Evolutionary conservation across 1,140 invertebrate species (phyloP).

Genomic region (Ooceraea biroi): DNA sequence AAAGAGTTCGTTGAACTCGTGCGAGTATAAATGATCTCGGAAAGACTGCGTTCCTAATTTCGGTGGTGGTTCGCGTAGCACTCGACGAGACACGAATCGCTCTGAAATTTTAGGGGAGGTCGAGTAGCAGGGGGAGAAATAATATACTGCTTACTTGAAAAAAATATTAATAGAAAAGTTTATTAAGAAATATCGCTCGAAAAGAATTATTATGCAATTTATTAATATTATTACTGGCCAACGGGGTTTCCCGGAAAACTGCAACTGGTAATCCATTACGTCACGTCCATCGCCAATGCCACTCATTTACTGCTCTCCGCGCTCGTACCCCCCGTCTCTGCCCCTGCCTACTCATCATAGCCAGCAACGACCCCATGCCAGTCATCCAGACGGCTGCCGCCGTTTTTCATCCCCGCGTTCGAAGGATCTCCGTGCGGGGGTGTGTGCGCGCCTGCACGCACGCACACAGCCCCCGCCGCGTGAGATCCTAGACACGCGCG

Average conservation of each 20-base stretch:
- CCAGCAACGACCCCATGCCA: slow-evolving; percentile 53
- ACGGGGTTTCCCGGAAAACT: slow-evolving; percentile 52
- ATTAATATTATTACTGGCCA: no score
- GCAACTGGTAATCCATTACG: slow-evolving; percentile 68
- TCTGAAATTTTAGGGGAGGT: neutral
- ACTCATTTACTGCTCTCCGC: slow-evolving; percentile 38
- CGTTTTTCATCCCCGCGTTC: slow-evolving; percentile 70
- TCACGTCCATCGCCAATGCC: slow-evolving; percentile 57
- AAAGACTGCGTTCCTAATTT: neutral
- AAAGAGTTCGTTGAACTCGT: slow-evolving; percentile 69
- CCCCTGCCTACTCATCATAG: slow-evolving; percentile 18
- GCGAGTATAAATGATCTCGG: slow-evolving; percentile 15
- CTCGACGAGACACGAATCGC: neutral
- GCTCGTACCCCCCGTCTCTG: neutral
- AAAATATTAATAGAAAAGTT: no score
- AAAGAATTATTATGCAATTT: no score
- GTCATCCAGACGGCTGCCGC: slow-evolving; percentile 59
- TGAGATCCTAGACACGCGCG: slow-evolving; percentile 58
- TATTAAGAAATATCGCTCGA: neutral
- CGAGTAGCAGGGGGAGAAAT: neutral
- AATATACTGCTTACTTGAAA: neutral
- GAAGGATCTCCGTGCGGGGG: slow-evolving; percentile 60
- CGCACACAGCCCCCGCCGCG: slow-evolving; percentile 5
- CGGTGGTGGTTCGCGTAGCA: no score
- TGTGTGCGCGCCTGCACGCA: slow-evolving; percentile 6